Base-by-base conservation (phyloP, 2,888 invertebrate genomes). In the Caenorhabditis sinica region DNA sequence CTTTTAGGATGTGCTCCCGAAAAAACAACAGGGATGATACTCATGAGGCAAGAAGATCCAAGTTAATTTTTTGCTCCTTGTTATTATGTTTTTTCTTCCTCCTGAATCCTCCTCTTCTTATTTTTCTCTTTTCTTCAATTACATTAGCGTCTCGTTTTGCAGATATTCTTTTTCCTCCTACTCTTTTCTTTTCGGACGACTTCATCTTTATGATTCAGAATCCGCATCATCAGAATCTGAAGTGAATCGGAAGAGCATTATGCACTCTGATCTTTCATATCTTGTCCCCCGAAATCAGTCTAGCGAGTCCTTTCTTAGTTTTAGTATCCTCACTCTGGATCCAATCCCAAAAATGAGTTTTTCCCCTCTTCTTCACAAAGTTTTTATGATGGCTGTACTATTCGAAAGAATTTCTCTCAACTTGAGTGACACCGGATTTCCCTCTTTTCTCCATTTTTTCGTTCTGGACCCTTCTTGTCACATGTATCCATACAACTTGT, bases 401-500 rank as follows among this genome's bases (percentile, higher is more conserved):
- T 75, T 49, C 65, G 30, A 28, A 66, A 30, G 20, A 33, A 61
- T 61, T 49, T 61, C 65, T 65, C 74, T 75, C 74, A 75, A 75
- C 30, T 75, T 75, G 74, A 75, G 74, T 75, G 74, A 63, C 74
- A 75, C 28, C 69, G 66, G 68, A 53, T 63, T 83, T 68, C 60
- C 66, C 15, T 60, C 71, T 36, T 58, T 65, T 40, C n/a, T 15
- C 63, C 28, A n/a, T 73, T 58, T 20, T 33, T n/a, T n/a, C n/a
- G n/a, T n/a, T n/a, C n/a, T n/a, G n/a, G 8, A n/a, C 20, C 25
- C 15, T 65, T 56, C 49, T 60, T 76, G 72, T 72, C 72, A 72
- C 72, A 60, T 56, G 71, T 43, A 25, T 73, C 69, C 49, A 25
- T 56, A n/a, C 36, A 45, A 17, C 25, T 60, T 17, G 49, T 63